Percentiles rank a stretch among this genome's conserved stretches.
Evolutionary conservation across 2,797 vertebrate genomes (phyloP).

Genomic region (Scyliorhinus canicula): DNA sequence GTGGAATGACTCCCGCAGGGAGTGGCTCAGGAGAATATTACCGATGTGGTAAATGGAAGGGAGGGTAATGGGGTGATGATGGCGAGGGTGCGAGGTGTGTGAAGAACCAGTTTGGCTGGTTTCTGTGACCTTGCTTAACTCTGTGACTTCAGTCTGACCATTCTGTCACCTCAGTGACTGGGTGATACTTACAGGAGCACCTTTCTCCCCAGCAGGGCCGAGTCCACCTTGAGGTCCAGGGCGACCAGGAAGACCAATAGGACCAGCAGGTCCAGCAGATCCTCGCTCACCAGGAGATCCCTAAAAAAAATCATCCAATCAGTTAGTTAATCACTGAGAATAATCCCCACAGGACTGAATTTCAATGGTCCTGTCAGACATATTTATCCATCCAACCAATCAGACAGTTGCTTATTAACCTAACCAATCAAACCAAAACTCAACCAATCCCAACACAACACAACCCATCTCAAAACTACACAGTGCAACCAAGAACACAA

Average conservation of each 20-base stretch:
- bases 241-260: conserved; percentile 86
- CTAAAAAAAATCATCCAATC: conserved; percentile 50
- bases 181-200: conserved; percentile 76
- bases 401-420: background rate
- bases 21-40: background rate
- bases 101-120: too few species aligned
- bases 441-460: background rate
- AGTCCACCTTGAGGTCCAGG: conserved; percentile 91
- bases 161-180: background rate
- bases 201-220: conserved; percentile 93
- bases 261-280: conserved; percentile 79
- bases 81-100: too few species aligned
- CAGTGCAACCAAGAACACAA: too few species aligned
- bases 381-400: background rate
- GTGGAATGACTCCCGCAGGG: background rate
- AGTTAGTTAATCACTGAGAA: background rate
- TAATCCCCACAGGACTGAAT: background rate
- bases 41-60: background rate
- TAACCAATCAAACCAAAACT: background rate
- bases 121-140: background rate
- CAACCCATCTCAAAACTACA: background rate
- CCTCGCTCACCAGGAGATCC: conserved; percentile 94
- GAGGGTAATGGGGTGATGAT: background rate
- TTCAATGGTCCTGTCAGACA: background rate
- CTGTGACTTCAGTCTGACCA: too few species aligned